Conservation (phyloP, 2,888 invertebrate species). For the Buathra laborator region DNA sequence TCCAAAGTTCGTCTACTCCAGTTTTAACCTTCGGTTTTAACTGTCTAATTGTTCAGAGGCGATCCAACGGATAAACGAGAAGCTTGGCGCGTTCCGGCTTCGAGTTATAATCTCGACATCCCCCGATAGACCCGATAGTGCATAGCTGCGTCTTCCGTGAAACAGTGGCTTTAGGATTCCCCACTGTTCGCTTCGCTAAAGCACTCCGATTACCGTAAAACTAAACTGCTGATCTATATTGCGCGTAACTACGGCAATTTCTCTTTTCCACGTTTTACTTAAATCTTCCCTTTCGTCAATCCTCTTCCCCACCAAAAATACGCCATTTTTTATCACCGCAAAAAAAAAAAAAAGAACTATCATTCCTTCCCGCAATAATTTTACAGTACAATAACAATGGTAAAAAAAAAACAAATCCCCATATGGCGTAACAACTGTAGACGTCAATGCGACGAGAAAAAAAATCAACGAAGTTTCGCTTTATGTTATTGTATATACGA, state of each 20-base stretch:
- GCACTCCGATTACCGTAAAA: background rate
- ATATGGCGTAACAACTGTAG: constrained; percentile 13
- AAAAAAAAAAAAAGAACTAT: background rate
- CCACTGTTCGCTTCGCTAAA: constrained; percentile 18
- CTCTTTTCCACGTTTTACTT: constrained; percentile 13
- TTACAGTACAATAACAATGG: background rate
- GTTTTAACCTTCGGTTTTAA: constrained; percentile 58
- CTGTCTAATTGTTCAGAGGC: constrained; percentile 66
- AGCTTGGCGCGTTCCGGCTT: background rate
- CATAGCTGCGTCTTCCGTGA: constrained; percentile 41
- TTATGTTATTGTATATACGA: constrained; percentile 25
- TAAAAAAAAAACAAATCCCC: background rate
- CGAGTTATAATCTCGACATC: constrained; percentile 34
- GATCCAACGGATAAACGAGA: constrained; percentile 58
- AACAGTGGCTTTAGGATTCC: constrained; percentile 30
- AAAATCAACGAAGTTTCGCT: constrained; percentile 6
- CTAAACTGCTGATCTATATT: constrained; percentile 32
- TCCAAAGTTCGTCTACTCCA: constrained; percentile 28
- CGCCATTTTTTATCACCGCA: background rate
- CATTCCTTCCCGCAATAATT: background rate
- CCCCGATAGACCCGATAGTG: constrained; percentile 49
- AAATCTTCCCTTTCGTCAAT: background rate
- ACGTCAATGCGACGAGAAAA: background rate
- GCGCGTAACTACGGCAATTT: constrained; percentile 13
- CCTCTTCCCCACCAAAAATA: background rate